Evolutionary conservation across 2,888 invertebrate genomes (phyloP), one percentile per base, ranked within the genome.

Genomic region (Eupithecia insigniata): DNA sequence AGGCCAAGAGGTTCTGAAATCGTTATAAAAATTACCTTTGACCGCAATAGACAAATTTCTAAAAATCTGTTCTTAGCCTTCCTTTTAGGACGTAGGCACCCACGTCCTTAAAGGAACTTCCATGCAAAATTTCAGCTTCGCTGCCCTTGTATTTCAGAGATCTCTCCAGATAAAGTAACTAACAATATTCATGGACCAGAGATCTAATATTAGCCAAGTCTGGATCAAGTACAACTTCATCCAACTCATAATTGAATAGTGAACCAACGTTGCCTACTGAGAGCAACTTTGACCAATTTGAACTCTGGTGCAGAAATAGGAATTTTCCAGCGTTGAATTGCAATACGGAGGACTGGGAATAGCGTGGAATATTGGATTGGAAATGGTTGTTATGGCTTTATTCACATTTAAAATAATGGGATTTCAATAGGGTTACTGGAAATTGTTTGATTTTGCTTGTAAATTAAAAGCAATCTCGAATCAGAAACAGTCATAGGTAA

Each of bases 211-310:
- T 51, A 18, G 28, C 43, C 18, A 43, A 46, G 14, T 39, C 34
- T 61, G 61, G n/a, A 61, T 34, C 61, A 67, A 39, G 51, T 67
- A 55, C n/a, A 67, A 67, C 66, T 55, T 67, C 55, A 26, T 34
- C 66, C 26, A 67, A 55, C 66, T 66, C 66, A 51, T 66, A 66
- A 66, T 46, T 51, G 61, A 61, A 32, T 67, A 67, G 51, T 34
- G 34, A 51, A 67, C 34, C 61, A 34, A 32, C 18, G 43, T 39
- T 51, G 30, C 43, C 39, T 12, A 22, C 28, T 43, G 39, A 65
- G 36, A 30, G 28, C 4, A 58, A 43, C 64, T 67, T 66, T 26
- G 6, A 18, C 46, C 22, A 55, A 39, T 30, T 65, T 36, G 16
- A 61, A 34, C 60, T 60, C 18, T 30, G n/a, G 5, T 51, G 51